Evolutionary conservation across 2,888 invertebrate genomes (phyloP).

Genomic region (Drepana falcataria): DNA sequence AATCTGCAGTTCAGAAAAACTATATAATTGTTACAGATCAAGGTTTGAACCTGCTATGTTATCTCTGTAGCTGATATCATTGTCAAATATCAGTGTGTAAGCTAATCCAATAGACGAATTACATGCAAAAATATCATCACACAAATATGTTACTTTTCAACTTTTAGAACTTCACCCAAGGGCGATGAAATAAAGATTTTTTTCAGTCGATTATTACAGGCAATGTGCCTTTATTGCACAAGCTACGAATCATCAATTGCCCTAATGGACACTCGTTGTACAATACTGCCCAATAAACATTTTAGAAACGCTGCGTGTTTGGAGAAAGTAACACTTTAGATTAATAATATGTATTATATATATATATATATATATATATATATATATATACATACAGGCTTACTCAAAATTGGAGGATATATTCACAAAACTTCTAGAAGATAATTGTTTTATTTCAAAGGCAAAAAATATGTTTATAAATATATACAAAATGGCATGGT

Average conservation of each 20-base stretch:
- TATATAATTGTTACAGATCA: no score
- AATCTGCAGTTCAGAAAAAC: no score
- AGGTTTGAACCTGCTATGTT: no score
- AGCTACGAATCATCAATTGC: neutral
- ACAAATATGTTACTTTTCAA: neutral
- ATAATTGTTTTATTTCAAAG: no score
- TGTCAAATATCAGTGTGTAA: no score
- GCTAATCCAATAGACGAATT: neutral
- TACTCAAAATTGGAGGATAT: no score
- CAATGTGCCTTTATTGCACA: neutral
- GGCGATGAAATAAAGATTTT: neutral
- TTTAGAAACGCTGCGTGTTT: neutral
- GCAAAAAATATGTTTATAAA: no score
- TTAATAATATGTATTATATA: neutral
- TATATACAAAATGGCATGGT: no score
- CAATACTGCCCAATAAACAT: neutral
- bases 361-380: no score
- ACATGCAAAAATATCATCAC: neutral
- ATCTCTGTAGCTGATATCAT: no score
- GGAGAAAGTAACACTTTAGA: neutral
- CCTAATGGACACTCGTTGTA: neutral
- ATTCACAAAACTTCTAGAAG: no score
- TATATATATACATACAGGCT: no score
- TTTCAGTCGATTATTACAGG: slow-evolving; percentile 1
- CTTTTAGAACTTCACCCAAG: neutral